Base-by-base conservation (phyloP, 2,113 vertebrate genomes). In the Lophura nycthemera region DNA sequence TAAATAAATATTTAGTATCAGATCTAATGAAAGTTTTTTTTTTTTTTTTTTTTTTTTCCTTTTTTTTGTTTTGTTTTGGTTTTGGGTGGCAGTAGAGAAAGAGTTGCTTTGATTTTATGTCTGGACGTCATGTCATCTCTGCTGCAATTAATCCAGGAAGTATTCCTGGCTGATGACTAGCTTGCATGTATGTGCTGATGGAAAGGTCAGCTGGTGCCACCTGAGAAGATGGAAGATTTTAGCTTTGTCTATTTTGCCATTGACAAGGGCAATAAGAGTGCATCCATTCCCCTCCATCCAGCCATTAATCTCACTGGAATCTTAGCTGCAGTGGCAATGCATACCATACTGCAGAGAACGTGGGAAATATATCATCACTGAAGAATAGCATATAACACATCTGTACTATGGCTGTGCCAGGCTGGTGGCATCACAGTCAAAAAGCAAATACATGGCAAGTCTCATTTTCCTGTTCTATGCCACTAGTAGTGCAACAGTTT, bases 381-480 rank as follows among this genome's bases (percentile, higher is more conserved):
- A 57, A 64, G 67, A 69, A 60, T 8, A 47, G 34, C 65, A 52
- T 36, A 6, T 1, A 60, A 61, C 47, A 95, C 82, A 80, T 93
- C 89, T 88, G 82, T 47, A 88, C 60, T 71, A 82, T 87, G 93
- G 75, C 79, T 92, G 87, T 88, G 69, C 87, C 69, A 88, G 57
- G 47, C 67, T 93, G 78, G 79, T 92, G 75, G 32, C 78, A 60
- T 72, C 22, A 9, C 17, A 83, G 40, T 42, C 80, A 85, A 91
- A 71, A 80, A 93, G 25, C 67, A 40, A 85, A 42, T 0, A 3
- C 36, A 38, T 45, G 48, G 18, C 70, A 76, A 50, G 48, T 76
- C 74, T 89, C 45, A 5, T 67, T 27, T 82, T 34, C 59, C 38
- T 93, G 40, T n/a, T 0, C 0, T 59, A 38, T 82, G 42, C 54